A percentile compares a stretch with the other conserved stretches of the same genome.
Conservation (phyloP, 2,888 invertebrate species). For the Isoperla grammatica region DNA sequence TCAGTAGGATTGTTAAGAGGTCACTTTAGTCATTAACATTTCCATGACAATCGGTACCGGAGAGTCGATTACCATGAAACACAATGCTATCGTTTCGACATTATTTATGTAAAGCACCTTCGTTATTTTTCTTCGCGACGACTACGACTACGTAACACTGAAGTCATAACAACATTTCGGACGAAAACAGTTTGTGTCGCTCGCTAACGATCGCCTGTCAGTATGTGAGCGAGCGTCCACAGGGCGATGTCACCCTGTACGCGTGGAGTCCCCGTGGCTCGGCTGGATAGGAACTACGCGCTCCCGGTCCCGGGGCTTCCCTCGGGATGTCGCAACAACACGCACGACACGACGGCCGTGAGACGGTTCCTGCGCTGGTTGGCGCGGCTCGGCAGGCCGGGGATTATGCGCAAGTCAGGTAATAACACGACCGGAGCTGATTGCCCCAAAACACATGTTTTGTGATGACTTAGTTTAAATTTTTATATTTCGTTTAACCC, state of each 20-base stretch:
- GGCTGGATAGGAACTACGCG: neutral
- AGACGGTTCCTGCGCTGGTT: constrained; percentile 52
- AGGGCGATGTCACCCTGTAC: neutral
- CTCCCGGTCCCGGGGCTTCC: neutral
- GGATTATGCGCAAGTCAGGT: constrained; percentile 49
- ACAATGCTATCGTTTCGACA: neutral
- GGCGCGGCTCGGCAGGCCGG: constrained; percentile 49
- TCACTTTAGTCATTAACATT: too few species aligned
- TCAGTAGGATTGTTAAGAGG: too few species aligned
- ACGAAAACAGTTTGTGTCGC: neutral
- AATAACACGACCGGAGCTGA: too few species aligned
- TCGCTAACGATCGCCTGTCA: too few species aligned
- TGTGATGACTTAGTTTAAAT: too few species aligned
- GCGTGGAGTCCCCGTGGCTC: neutral
- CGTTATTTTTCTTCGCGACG: too few species aligned
- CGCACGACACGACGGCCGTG: constrained; percentile 41
- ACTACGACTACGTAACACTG: too few species aligned
- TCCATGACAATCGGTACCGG: too few species aligned
- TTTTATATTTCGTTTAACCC: too few species aligned
- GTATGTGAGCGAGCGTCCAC: neutral
- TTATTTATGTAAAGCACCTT: too few species aligned
- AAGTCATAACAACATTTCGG: neutral
- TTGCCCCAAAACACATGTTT: too few species aligned
- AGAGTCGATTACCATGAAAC: neutral
- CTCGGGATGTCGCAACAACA: neutral